These are phyloP conservation scores for Poeciliopsis turrubarensis DNA, from an alignment of 2,113 vertebrate species.

Conservation along the genomic window DNA sequence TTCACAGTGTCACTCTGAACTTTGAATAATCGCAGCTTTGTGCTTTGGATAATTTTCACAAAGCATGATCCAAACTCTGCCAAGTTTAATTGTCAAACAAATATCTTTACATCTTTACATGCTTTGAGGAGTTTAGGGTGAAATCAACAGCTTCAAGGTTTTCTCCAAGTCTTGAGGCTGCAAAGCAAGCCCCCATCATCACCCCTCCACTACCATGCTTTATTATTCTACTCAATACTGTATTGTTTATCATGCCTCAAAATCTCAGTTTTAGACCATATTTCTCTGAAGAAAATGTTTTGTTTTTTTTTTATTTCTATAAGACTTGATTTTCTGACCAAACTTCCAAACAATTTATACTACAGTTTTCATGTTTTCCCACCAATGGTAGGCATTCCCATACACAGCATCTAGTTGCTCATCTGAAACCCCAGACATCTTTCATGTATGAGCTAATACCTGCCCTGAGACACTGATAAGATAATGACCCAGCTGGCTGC, in stretches of 20 bases:
- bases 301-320: neutral
- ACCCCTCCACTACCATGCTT: neutral
- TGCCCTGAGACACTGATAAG: neutral
- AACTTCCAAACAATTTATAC: too few species aligned
- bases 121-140: neutral
- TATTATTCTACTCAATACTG: neutral
- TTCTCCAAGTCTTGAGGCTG: neutral
- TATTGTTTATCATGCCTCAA: neutral
- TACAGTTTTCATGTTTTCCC: neutral
- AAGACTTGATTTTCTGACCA: too few species aligned
- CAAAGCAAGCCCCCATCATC: neutral
- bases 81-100: neutral
- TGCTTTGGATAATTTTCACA: too few species aligned
- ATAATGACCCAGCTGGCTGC: neutral
- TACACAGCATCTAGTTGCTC: neutral
- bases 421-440: neutral
- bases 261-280: neutral
- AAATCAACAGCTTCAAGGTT: neutral
- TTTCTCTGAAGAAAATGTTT: neutral
- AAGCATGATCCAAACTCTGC: neutral
- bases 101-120: neutral
- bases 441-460: neutral
- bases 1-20: too few species aligned
- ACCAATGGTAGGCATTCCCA: neutral
- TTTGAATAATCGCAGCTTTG: too few species aligned